phyloP scores from a whole-genome alignment of 2,113 vertebrate species.

The Perccottus glenii region DNA sequence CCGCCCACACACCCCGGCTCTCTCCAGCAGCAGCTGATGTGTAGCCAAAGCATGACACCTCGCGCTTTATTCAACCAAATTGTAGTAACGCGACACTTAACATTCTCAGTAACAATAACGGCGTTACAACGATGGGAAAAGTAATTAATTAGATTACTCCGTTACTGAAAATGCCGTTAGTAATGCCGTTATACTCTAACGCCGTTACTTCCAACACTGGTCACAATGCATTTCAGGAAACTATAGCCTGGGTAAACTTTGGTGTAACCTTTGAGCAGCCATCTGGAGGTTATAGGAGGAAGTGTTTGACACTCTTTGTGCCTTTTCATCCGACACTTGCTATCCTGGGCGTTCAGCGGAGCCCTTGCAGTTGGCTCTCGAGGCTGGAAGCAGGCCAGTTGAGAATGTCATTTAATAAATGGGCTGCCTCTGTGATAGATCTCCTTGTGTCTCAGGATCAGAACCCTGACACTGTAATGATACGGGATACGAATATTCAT shows the following conservation, averaged over 20 bases:
- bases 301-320: conserved; percentile 27
- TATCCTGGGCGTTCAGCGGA: conserved; percentile 6
- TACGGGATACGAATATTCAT: conserved; percentile 45
- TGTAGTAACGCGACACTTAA: no score
- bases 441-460: conserved; percentile 54
- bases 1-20: no score
- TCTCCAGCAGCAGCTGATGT: no score
- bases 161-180: no score
- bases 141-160: no score
- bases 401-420: conserved; percentile 51
- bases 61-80: no score
- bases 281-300: conserved; percentile 31
- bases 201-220: no score
- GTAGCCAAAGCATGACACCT: no score
- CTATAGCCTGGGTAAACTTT: conserved; percentile 26
- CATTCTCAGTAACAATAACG: no score
- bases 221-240: conserved; percentile 30
- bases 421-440: conserved; percentile 58
- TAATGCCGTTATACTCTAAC: no score
- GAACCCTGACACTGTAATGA: conserved; percentile 45
- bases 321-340: conserved; percentile 41
- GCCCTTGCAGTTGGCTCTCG: conserved; percentile 20
- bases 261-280: conserved; percentile 52
- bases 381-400: conserved; percentile 31
- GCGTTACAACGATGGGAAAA: no score